A percentile compares a stretch with the other conserved stretches of the same genome.
Evolutionary conservation across 2,797 vertebrate species (phyloP).

Genomic region (Clarias platycephalus): DNA sequence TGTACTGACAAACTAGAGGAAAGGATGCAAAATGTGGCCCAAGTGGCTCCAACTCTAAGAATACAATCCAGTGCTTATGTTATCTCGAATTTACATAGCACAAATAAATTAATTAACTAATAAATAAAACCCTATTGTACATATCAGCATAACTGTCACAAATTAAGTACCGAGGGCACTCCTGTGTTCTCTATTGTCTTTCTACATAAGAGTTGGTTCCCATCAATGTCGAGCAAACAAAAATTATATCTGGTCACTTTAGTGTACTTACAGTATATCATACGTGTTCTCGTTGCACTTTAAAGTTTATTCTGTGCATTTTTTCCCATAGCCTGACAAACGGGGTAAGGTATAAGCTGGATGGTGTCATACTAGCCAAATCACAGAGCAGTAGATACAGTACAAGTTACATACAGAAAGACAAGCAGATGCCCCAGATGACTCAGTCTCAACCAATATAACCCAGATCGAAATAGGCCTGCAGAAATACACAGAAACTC

Average conservation of each 20-base stretch:
- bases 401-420: neutral
- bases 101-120: neutral
- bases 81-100: neutral
- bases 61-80: neutral
- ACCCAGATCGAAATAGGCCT: neutral
- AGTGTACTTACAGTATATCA: neutral
- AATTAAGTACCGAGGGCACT: neutral
- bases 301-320: neutral
- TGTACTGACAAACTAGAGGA: neutral
- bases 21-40: neutral
- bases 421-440: neutral
- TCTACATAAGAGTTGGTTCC: neutral
- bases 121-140: neutral
- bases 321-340: neutral
- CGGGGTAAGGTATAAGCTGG: neutral
- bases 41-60: neutral
- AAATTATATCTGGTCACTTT: neutral
- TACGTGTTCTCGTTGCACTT: neutral
- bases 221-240: neutral
- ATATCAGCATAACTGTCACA: neutral
- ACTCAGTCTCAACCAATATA: slow-evolving; percentile 19
- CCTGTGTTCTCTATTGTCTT: neutral
- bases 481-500: slow-evolving; percentile 4
- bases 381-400: slow-evolving; percentile 4
- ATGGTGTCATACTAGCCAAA: neutral